A percentile compares a stretch with the other conserved stretches of the same genome.
These are phyloP conservation scores for Phasianus colchicus DNA, from an alignment of 2,113 vertebrate species.

Conservation along the genomic window DNA sequence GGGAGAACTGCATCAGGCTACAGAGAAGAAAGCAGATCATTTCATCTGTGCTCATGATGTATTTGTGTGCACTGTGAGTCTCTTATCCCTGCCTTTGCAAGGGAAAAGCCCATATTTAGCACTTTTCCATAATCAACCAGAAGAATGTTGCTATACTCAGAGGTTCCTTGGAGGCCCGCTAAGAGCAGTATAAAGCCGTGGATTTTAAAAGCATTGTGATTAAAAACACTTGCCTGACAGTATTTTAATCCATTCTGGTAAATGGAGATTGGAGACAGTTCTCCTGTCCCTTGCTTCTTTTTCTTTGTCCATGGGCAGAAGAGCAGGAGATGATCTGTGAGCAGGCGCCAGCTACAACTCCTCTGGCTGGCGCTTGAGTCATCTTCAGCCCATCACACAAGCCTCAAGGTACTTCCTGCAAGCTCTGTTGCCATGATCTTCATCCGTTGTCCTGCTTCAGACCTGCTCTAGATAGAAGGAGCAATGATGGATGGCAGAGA, in stretches of 20 bases:
- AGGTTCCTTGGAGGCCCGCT: neutral
- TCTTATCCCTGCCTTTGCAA: neutral
- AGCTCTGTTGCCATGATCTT: neutral
- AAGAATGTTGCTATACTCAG: neutral
- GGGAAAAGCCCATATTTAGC: neutral
- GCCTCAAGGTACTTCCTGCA: neutral
- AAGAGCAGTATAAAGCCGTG: neutral
- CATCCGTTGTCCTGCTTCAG: neutral
- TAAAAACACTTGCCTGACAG: neutral
- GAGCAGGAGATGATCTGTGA: neutral
- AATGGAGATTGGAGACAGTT: neutral
- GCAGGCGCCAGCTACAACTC: neutral
- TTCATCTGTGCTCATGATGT: neutral
- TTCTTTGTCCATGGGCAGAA: neutral
- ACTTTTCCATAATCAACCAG: neutral
- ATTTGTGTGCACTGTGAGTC: fast-evolving
- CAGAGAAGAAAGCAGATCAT: neutral
- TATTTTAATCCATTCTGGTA: neutral
- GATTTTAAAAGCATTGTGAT: neutral
- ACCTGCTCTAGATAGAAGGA: neutral
- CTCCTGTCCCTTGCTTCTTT: neutral
- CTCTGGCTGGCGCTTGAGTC: neutral
- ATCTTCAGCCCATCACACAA: too few relatives aligned
- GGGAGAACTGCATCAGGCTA: neutral
- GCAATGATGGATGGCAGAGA: neutral